Conservation (phyloP, 2,888 invertebrate species). For the Dione vanillae region DNA sequence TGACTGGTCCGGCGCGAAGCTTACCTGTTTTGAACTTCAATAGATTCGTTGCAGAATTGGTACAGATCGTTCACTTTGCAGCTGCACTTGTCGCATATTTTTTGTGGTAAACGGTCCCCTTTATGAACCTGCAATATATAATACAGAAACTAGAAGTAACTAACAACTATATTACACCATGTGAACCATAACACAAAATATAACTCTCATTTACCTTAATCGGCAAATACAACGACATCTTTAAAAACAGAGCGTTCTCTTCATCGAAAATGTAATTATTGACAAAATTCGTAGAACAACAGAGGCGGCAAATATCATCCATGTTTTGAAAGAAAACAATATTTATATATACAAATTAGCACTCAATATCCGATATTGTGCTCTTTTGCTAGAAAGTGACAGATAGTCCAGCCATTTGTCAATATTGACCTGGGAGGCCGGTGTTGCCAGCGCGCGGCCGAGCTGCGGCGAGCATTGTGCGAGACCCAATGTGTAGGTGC, state of each 20-base stretch:
- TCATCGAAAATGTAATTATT: constrained; percentile 89
- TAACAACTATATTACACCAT: constrained; percentile 28
- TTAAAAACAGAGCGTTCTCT: constrained; percentile 87
- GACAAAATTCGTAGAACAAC: constrained; percentile 81
- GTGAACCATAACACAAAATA: background rate
- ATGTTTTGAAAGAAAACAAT: constrained; percentile 58
- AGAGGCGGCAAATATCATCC: constrained; percentile 76
- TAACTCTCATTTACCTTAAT: constrained; percentile 84
- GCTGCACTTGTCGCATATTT: constrained; percentile 88
- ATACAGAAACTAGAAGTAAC: background rate
- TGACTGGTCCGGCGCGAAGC: constrained; percentile 46
- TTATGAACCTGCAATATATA: constrained; percentile 82
- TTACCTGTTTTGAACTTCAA: constrained; percentile 86
- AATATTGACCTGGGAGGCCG: constrained; percentile 65
- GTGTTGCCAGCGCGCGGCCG: constrained; percentile 61
- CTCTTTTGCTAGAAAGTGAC: constrained; percentile 62
- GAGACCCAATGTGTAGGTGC: constrained; percentile 61
- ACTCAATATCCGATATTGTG: constrained; percentile 59
- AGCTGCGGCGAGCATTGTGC: constrained; percentile 54
- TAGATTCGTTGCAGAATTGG: constrained; percentile 88
- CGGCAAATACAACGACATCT: constrained; percentile 89
- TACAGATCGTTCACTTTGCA: constrained; percentile 89
- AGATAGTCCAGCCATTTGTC: constrained; percentile 72
- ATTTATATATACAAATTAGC: constrained; percentile 47
- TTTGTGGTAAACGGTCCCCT: constrained; percentile 88